A percentile compares a stretch with the other conserved stretches of the same genome.
These are phyloP conservation scores for Phalloptychus januarius DNA, from an alignment of 2,797 vertebrate species.

Conservation along the genomic window DNA sequence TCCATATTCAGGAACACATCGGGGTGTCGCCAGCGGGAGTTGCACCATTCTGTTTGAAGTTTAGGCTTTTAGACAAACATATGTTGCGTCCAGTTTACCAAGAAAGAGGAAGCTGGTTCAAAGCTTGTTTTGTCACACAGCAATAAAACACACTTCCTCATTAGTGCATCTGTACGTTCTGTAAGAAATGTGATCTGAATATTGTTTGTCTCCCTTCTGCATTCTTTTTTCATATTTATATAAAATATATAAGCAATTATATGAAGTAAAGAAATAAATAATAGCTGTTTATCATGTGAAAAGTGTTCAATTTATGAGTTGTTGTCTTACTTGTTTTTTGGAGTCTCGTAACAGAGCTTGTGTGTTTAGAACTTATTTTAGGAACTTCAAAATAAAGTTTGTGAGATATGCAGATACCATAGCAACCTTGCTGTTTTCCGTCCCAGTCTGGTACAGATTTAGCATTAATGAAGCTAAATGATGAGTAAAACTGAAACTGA, in stretches of 20 bases:
- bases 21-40: constrained; percentile 47
- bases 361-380: too few relatives aligned
- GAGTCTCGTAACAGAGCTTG: too few relatives aligned
- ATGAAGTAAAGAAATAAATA: background rate
- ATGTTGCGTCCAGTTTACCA: background rate
- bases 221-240: background rate
- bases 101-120: background rate
- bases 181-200: background rate
- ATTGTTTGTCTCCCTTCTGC: background rate
- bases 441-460: too few relatives aligned
- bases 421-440: too few relatives aligned
- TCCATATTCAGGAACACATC: constrained; percentile 29
- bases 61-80: background rate
- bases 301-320: background rate
- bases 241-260: background rate
- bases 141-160: background rate
- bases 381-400: too few relatives aligned
- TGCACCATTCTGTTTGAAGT: background rate
- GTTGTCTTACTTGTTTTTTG: too few relatives aligned
- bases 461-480: too few relatives aligned
- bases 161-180: background rate
- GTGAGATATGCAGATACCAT: too few relatives aligned
- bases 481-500: too few relatives aligned
- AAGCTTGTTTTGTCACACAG: background rate
- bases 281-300: too few relatives aligned